Evolutionary conservation across 2,797 vertebrate genomes (phyloP).

Genomic region (Semaprochilodus insignis): DNA sequence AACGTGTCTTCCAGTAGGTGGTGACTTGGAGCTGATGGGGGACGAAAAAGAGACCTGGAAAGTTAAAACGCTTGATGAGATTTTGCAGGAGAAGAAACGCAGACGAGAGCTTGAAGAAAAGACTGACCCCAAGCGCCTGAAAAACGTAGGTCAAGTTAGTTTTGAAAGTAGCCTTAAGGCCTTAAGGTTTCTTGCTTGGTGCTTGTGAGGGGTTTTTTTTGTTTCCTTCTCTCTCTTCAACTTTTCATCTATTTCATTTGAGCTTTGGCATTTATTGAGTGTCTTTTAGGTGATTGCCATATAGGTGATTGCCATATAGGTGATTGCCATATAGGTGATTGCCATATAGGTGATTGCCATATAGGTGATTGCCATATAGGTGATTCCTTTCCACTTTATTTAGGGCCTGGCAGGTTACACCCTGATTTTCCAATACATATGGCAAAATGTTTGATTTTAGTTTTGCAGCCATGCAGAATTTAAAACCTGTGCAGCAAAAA

Average conservation of each 20-base stretch:
- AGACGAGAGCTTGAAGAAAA: constrained; percentile 95
- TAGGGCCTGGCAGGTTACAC: neutral
- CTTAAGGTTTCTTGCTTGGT: no score
- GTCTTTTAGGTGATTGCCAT: neutral
- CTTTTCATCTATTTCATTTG: no score
- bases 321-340: neutral
- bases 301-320: no score
- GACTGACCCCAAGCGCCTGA: constrained; percentile 88
- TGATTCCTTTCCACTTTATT: neutral
- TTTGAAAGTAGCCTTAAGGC: no score
- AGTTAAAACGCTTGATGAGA: constrained; percentile 99
- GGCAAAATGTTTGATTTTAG: no score
- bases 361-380: neutral
- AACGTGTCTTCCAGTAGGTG: constrained; percentile 68
- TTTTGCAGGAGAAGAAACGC: constrained; percentile 96
- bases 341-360: no score
- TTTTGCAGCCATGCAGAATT: neutral
- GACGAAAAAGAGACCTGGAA: constrained; percentile 99
- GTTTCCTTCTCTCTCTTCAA: no score
- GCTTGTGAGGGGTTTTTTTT: no score
- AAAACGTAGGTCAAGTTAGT: constrained; percentile 83
- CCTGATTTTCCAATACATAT: no score
- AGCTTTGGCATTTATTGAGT: neutral
- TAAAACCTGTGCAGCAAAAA: neutral
- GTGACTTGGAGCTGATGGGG: constrained; percentile 91